Evolutionary conservation across 1,140 invertebrate species (phyloP), one percentile per base, ranked within the genome.

Genomic region (Trichomalopsis sarcophagae): DNA sequence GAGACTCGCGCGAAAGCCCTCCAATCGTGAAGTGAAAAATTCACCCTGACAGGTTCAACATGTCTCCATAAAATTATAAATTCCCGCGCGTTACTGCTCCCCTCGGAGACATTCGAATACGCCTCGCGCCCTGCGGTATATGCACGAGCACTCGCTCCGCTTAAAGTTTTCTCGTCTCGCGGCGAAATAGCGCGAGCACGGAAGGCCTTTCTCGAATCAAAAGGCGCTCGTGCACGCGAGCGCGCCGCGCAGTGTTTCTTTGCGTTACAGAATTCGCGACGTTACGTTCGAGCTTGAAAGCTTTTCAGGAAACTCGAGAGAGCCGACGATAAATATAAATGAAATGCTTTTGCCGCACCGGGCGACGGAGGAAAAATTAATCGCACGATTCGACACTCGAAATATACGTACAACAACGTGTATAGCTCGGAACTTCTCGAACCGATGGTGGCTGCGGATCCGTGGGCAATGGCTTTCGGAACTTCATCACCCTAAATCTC

Each of bases 11-110:
- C 21, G 55, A 62, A 62, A 62, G 55, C 55, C 55, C 55, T 62
- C 17, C 55, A 62, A 62, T 62, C 55, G 21, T 0, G 11, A 62
- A 5, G 55, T 62, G 55, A 62, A 62, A 62, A 62, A 62, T 62
- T 62, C n/a, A 62, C 17, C 55, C 21, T 62, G 55, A 62, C 55
- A 62, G 55, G 17, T 21, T n/a, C 55, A 21, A n/a, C 55, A n/a
- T 62, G 55, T 30, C 23, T 71, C 69, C 30, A 71, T 71, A 71
- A 71, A 71, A 71, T 71, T 71, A 71, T 71, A 71, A 71, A 33
- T 71, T 71, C 69, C 55, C 30, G 69, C 14, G 27, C 69, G 69
- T 30, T 30, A 71, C 69, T 71, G 69, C 69, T 30, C 69, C 69
- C 69, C 69, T 13, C 27, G 69, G 69, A 71, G 30, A 33, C 30